Evolutionary conservation across 92 coral and sea anemone species (phyloP).

Genomic region (Montipora capitata): DNA sequence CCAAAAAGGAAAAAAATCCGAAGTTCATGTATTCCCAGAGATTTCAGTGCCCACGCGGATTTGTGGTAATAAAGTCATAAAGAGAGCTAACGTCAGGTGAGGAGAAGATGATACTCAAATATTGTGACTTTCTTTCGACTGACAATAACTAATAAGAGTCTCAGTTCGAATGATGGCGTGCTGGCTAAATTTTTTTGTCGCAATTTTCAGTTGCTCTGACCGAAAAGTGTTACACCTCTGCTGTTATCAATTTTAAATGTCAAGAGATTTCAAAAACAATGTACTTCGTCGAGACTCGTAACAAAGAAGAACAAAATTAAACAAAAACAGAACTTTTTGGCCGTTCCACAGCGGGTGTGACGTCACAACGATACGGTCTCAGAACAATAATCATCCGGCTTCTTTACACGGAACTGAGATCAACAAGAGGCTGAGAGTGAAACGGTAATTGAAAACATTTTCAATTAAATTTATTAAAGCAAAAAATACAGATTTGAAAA

Average conservation of each 20-base stretch:
- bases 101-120: too few species aligned
- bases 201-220: too few species aligned
- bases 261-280: conserved; percentile 15
- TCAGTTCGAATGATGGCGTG: neutral
- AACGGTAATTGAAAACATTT: conserved; percentile 24
- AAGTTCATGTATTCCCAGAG: neutral
- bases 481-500: neutral
- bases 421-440: conserved; percentile 22
- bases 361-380: conserved; percentile 4
- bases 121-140: too few species aligned
- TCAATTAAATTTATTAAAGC: conserved; percentile 2
- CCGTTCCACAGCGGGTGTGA: conserved; percentile 23
- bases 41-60: neutral
- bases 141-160: too few species aligned
- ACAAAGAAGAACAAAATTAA: conserved; percentile 4
- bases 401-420: neutral
- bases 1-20: neutral
- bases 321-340: neutral
- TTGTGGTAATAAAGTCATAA: too few species aligned
- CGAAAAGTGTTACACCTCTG: conserved; percentile 20
- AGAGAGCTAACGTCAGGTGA: too few species aligned
- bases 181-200: neutral
- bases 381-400: conserved; percentile 2
- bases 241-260: conserved; percentile 26
- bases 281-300: neutral